Evolutionary conservation across 2,888 invertebrate genomes (phyloP), one percentile per base, ranked within the genome.

Genomic region (Drosophila buzzatii): DNA sequence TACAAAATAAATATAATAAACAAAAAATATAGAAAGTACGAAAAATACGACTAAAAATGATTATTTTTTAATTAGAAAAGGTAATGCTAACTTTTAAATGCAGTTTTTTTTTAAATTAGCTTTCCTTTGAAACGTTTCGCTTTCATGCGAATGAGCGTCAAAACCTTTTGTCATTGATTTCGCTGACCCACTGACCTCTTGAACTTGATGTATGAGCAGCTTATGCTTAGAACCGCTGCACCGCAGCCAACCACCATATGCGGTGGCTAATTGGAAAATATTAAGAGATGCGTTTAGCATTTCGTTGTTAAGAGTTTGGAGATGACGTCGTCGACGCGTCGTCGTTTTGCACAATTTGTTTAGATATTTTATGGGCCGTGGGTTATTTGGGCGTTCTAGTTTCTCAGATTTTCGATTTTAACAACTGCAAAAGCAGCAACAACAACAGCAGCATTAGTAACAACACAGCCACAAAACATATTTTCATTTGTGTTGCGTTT

Each of bases 321-420:
- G 71, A 68, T 53, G 75, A 70, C 39, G 60, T 42, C 39, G 60
- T 45, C 60, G 52, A 57, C 60, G 63, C 56, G 62, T 52, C 61
- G 68, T 42, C 53, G 52, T 23, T 72, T 73, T 66, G 73, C 68
- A 71, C 86, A 83, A 80, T 88, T 73, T 70, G 74, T 82, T 80
- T 35, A 35, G 41, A 49, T 68, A 77, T 80, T 88, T 84, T 84
- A 83, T 82, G 86, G 56, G 53, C 70, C 18, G 31, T 49, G 67
- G 56, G 70, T 66, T 79, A 82, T 82, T 82, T 79, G 60, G 83
- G 57, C 71, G 83, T 82, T 82, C 86, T 76, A 88, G 70, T 81
- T 86, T 79, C 52, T 55, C 49, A 16, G 67, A 60, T 67, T 76
- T 79, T 81, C 49, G 64, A 66, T 73, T 81, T 69, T 47, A 68